A percentile compares a stretch with the other conserved stretches of the same genome.
Conservation (phyloP, 2,113 vertebrate species). For the Coreoperca whiteheadi region DNA sequence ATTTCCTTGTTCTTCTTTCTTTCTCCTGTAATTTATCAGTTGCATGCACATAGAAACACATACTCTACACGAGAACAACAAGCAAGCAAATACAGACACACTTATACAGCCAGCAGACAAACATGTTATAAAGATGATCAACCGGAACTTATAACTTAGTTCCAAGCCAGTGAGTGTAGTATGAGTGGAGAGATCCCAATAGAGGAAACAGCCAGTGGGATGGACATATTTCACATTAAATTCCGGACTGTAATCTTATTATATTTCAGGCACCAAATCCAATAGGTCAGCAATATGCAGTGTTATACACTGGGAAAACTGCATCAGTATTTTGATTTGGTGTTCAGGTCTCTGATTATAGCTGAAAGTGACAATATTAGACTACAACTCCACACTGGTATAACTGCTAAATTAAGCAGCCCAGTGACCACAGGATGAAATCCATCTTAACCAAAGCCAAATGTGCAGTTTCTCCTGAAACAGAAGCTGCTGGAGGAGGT, state of each 20-base stretch:
- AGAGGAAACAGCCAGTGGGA: slow-evolving; percentile 36
- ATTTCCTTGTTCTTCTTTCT: neutral
- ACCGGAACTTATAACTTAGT: slow-evolving; percentile 41
- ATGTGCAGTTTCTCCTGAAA: slow-evolving; percentile 37
- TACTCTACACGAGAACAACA: neutral
- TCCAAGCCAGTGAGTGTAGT: slow-evolving; percentile 22
- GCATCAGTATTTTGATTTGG: slow-evolving; percentile 48
- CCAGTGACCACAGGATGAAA: slow-evolving; percentile 20
- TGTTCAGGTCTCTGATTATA: slow-evolving; percentile 44
- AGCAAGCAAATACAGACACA: neutral
- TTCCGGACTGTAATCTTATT: slow-evolving; percentile 50
- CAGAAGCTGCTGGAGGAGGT: slow-evolving; percentile 8
- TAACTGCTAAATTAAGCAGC: slow-evolving; percentile 45
- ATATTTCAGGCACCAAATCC: slow-evolving; percentile 47
- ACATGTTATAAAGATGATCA: slow-evolving; percentile 42
- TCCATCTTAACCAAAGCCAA: slow-evolving; percentile 19
- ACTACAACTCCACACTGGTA: neutral
- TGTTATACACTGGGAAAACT: slow-evolving; percentile 38
- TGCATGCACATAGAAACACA: slow-evolving; percentile 13
- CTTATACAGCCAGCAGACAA: slow-evolving; percentile 15
- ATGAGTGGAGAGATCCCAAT: neutral
- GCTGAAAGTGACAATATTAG: slow-evolving; percentile 44
- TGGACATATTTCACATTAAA: slow-evolving; percentile 54
- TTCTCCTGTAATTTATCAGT: slow-evolving; percentile 9
- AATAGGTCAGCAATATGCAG: slow-evolving; percentile 45